Evolutionary conservation across 2,888 invertebrate species (phyloP).

Genomic region (Harpagoxenus sublaevis): DNA sequence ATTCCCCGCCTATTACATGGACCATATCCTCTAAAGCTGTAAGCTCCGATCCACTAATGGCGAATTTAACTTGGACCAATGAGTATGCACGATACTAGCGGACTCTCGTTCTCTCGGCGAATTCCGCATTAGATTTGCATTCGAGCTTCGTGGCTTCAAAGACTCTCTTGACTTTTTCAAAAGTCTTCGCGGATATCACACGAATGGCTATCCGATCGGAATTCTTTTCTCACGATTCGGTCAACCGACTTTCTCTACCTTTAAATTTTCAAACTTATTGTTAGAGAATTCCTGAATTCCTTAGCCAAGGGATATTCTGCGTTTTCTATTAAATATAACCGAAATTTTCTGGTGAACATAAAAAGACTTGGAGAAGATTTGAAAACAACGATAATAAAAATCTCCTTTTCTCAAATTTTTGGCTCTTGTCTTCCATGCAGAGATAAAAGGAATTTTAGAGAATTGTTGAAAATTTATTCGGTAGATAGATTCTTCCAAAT

Average conservation of each 20-base stretch:
- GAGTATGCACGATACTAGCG: conserved; percentile 29
- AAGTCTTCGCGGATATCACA: conserved; percentile 61
- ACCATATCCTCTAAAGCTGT: neutral
- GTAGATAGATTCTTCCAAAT: neutral
- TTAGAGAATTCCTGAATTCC: conserved; percentile 61
- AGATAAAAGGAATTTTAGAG: neutral
- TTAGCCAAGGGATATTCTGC: conserved; percentile 14
- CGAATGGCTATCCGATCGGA: conserved; percentile 73
- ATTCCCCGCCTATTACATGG: neutral
- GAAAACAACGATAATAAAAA: neutral
- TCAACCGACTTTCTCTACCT: neutral
- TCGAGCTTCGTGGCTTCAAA: conserved; percentile 62
- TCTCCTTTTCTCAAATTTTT: neutral
- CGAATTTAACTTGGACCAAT: conserved; percentile 42
- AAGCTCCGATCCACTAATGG: conserved; percentile 6
- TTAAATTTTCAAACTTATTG: conserved; percentile 54
- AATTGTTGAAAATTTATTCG: neutral
- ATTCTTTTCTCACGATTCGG: conserved; percentile 64
- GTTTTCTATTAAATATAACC: conserved; percentile 47
- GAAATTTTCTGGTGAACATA: conserved; percentile 3
- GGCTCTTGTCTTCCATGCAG: neutral
- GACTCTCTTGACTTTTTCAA: conserved; percentile 67
- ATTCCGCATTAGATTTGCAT: conserved; percentile 70
- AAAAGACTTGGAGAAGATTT: conserved; percentile 54
- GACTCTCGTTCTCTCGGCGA: conserved; percentile 19